A percentile compares a stretch with the other conserved stretches of the same genome.
These are phyloP conservation scores for Epinotia brunnichana DNA, from an alignment of 2,888 invertebrate species.

Conservation along the genomic window DNA sequence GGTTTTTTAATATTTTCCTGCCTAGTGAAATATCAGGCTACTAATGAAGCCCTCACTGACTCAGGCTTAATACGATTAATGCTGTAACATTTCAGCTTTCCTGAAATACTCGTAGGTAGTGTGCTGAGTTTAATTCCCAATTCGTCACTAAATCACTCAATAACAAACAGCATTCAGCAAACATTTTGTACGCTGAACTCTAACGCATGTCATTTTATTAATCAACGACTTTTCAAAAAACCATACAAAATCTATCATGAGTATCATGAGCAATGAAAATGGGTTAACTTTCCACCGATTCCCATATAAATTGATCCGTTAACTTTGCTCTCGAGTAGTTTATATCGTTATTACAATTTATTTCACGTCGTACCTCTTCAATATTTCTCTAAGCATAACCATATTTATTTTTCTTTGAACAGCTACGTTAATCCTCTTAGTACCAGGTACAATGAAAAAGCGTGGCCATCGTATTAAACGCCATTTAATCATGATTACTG, in stretches of 20 bases:
- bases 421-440: background rate
- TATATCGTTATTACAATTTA: too few species aligned
- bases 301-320: too few species aligned
- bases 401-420: background rate
- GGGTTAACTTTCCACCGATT: too few species aligned
- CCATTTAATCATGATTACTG: constrained; percentile 26
- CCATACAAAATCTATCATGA: too few species aligned
- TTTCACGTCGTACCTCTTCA: background rate
- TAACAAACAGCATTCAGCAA: background rate
- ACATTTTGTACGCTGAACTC: background rate
- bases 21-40: constrained; percentile 1
- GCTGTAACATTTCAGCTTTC: background rate
- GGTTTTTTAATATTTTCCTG: constrained; percentile 4
- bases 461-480: background rate
- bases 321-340: too few species aligned
- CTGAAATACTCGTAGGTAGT: too few species aligned
- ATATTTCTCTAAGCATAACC: background rate
- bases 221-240: too few species aligned
- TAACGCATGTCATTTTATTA: background rate
- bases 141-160: background rate
- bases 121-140: background rate
- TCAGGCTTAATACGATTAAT: constrained; percentile 13
- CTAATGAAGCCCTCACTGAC: constrained; percentile 6
- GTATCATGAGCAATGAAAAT: too few species aligned
- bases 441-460: constrained; percentile 9